phyloP scores from a whole-genome alignment of 2,113 vertebrate species.

The Ranitomeya variabilis region DNA sequence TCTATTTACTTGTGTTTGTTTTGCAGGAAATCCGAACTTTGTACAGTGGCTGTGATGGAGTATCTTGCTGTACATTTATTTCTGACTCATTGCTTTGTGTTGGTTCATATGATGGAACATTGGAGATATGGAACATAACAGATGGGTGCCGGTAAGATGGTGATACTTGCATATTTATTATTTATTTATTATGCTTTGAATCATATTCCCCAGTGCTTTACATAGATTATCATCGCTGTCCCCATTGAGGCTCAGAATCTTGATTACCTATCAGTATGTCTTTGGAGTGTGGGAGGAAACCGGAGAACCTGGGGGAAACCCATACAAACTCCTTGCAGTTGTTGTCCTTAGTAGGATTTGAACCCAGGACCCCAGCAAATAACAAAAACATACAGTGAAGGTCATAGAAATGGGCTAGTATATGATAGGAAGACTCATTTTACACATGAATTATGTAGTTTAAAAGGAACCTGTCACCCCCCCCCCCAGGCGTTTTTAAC shows the following conservation, averaged over 20 bases:
- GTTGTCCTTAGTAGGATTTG: too few relatives aligned
- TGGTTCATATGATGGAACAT: slow-evolving; percentile 78
- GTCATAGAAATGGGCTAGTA: neutral
- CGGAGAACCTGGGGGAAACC: too few relatives aligned
- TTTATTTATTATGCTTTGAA: too few relatives aligned
- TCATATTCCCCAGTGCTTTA: too few relatives aligned
- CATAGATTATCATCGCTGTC: too few relatives aligned
- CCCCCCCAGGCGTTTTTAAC: too few relatives aligned
- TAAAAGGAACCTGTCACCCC: too few relatives aligned
- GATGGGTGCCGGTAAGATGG: slow-evolving; percentile 75
- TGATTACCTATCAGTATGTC: too few relatives aligned
- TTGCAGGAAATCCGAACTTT: slow-evolving; percentile 79
- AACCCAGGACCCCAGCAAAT: neutral
- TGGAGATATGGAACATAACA: slow-evolving; percentile 81
- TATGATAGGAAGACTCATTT: neutral
- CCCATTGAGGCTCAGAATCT: too few relatives aligned
- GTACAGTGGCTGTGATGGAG: slow-evolving; percentile 79
- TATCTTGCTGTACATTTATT: slow-evolving; percentile 79
- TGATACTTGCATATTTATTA: neutral
- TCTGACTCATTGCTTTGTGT: slow-evolving; percentile 71
- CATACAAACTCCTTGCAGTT: too few relatives aligned
- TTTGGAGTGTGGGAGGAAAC: too few relatives aligned
- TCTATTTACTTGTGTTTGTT: neutral
- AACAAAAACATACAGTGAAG: too few relatives aligned
- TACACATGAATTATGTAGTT: neutral